Evolutionary conservation across 2,797 vertebrate species (phyloP).

Genomic region (Mus spretus): DNA sequence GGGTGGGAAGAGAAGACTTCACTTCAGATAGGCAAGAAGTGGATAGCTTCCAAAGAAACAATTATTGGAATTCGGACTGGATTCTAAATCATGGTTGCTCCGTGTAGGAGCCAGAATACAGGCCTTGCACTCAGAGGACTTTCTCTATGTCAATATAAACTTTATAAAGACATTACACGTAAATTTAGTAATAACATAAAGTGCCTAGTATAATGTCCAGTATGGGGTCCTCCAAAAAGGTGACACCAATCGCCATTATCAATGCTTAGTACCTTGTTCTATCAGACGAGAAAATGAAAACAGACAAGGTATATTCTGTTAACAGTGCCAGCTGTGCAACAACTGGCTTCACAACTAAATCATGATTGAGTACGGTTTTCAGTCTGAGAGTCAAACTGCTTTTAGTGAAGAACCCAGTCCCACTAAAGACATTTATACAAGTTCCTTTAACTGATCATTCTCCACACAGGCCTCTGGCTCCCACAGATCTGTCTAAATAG

Average conservation of each 20-base stretch:
- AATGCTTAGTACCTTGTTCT: background rate
- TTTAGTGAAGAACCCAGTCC: conserved; percentile 23
- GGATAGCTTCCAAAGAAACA: background rate
- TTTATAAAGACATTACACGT: conserved; percentile 1
- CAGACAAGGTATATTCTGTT: background rate
- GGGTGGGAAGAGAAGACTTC: background rate
- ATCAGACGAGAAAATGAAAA: background rate
- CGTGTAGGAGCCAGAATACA: background rate
- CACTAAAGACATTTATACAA: background rate
- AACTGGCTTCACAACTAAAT: conserved; percentile 12
- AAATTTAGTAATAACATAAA: background rate
- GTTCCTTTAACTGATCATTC: conserved; percentile 11
- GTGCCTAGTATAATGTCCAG: background rate
- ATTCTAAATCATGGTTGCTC: background rate
- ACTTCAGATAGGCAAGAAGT: background rate
- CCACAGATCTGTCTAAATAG: background rate
- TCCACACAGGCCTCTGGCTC: background rate
- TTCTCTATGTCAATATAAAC: background rate
- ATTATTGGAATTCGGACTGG: background rate
- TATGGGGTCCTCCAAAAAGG: background rate
- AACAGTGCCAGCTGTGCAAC: background rate
- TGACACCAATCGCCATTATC: background rate
- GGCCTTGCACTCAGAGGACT: background rate
- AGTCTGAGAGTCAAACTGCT: conserved; percentile 29
- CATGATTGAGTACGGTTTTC: background rate